Base-by-base conservation (phyloP, 2,113 vertebrate genomes). In the Nothocercus nigrocapillus region DNA sequence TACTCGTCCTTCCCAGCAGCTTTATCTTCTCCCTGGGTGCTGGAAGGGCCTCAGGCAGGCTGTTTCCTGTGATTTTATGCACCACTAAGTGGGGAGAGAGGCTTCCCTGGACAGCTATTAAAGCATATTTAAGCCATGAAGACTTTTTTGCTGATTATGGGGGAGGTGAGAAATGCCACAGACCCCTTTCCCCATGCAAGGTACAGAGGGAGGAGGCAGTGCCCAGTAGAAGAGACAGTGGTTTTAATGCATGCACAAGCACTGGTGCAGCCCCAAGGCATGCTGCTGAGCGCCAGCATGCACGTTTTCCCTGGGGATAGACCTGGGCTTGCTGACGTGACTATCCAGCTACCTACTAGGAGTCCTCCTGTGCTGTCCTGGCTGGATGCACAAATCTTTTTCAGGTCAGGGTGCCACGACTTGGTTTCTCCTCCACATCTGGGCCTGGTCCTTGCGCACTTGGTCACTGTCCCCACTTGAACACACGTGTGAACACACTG, bases 31-130 rank as follows among this genome's bases (percentile, higher is more conserved):
- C 89, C 91, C 36, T 67, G 42, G 66, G 69, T 85, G 44, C 45
- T 89, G 87, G 59, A 90, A 84, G 45, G 47, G 34, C 51, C 40
- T 69, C 36, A 72, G 63, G 70, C 75, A 88, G 92, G 40, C 72
- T 49, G 47, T 85, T 95, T 72, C 82, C 92, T 90, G 45, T 86
- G 85, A 90, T 90, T 95, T 94, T 88, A 82, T 4, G 4, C 44
- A 44, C 68, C 2, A 0, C 2, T 18, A 38, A 10, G 42, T 58
- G 80, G 34, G 69, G 61, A 95, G 54, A 85, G 82, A 83, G 32
- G 15, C 21, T 49, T 8, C 70, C 22, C 88, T 81, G 51, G 61
- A 61, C 42, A 81, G 28, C 44, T 44, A 25, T 64, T 90, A 53
- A 79, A 91, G 38, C 8, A 7, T 68, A 54, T 78, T 90, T 81